A percentile compares a stretch with the other conserved stretches of the same genome.
phyloP scores from a whole-genome alignment of 2,888 invertebrate species.

The Peribatodes rhomboidaria region DNA sequence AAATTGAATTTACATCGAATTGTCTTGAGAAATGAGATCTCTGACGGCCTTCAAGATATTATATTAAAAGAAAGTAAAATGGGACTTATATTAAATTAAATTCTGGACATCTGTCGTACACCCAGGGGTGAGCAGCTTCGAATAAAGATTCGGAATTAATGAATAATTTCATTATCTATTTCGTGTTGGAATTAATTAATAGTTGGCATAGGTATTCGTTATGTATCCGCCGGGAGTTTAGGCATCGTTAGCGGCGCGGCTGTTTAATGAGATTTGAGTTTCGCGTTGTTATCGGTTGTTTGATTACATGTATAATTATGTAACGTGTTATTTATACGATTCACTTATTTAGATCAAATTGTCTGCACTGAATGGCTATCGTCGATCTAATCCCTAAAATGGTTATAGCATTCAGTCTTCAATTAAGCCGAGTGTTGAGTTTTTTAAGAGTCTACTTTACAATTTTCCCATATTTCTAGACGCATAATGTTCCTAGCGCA shows the following conservation, averaged over 20 bases:
- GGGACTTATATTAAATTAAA: constrained; percentile 77
- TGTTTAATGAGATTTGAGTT: constrained; percentile 26
- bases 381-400: too few species aligned
- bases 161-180: constrained; percentile 73
- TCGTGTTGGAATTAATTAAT: constrained; percentile 55
- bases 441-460: too few species aligned
- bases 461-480: too few species aligned
- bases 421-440: too few species aligned
- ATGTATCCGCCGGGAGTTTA: constrained; percentile 32
- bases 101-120: constrained; percentile 81
- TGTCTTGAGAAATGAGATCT: constrained; percentile 64
- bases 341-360: neutral
- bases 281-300: neutral
- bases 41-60: constrained; percentile 61
- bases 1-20: constrained; percentile 71
- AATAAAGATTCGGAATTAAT: constrained; percentile 72
- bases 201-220: constrained; percentile 44
- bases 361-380: neutral
- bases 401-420: too few species aligned
- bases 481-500: too few species aligned
- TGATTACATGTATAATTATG: constrained; percentile 5
- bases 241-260: constrained; percentile 13
- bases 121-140: constrained; percentile 57
- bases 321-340: neutral
- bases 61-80: constrained; percentile 78